A percentile compares a stretch with the other conserved stretches of the same genome.
phyloP scores from a whole-genome alignment of 64 coral and sea anemone species.

The Pocillopora damicornis region DNA sequence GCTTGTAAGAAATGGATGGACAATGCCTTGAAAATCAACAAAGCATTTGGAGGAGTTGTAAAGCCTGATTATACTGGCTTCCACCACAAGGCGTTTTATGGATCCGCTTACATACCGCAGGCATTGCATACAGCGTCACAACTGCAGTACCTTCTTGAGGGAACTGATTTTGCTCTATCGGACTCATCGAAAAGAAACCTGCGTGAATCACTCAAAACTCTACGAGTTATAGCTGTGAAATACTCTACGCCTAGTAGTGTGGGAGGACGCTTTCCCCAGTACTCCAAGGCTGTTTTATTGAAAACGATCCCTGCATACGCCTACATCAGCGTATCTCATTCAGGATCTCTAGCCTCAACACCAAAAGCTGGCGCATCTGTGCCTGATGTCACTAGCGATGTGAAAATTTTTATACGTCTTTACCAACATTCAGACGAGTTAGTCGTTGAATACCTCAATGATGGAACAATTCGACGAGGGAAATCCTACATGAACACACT shows the following conservation, averaged over 20 bases:
- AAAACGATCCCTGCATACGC: constrained; percentile 31
- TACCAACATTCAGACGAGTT: not conserved
- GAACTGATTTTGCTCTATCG: constrained; percentile 35
- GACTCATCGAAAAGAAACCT: constrained; percentile 1
- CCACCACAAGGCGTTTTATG: constrained; percentile 58
- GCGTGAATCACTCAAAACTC: constrained; percentile 27
- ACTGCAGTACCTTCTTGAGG: constrained; percentile 25
- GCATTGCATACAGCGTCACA: constrained; percentile 35
- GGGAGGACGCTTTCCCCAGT: constrained; percentile 47
- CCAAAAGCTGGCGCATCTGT: not conserved
- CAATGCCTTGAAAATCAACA: constrained; percentile 39
- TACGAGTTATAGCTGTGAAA: constrained; percentile 26
- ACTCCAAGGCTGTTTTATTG: constrained; percentile 22
- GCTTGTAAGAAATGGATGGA: constrained; percentile 34
- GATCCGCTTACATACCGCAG: constrained; percentile 28
- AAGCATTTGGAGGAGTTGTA: constrained; percentile 42
- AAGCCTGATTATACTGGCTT: constrained; percentile 69
- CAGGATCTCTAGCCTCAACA: not conserved
- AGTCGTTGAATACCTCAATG: not conserved
- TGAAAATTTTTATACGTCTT: constrained; percentile 15
- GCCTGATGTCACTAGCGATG: not conserved
- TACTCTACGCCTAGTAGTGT: constrained; percentile 52
- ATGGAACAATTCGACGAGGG: not conserved
- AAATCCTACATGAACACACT: not conserved
- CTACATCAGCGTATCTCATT: constrained; percentile 12